A percentile compares a stretch with the other conserved stretches of the same genome.
Evolutionary conservation across 2,113 vertebrate species (phyloP).

Genomic region (Austrofundulus limnaeus): DNA sequence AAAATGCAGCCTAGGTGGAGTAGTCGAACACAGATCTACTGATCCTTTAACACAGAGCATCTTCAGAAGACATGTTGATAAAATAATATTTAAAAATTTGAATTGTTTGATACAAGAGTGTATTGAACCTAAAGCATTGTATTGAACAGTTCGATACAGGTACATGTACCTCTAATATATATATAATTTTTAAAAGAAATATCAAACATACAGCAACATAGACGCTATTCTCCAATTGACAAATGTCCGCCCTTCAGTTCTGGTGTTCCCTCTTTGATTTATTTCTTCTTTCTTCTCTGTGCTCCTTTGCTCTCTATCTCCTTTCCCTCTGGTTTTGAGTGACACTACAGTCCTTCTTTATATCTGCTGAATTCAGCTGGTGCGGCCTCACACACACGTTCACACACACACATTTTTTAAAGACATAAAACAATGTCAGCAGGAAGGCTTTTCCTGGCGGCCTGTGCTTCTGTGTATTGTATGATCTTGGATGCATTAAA

Average conservation of each 20-base stretch:
- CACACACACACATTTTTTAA: conserved; percentile 28
- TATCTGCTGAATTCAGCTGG: conserved; percentile 74
- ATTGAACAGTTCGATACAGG: too few species aligned
- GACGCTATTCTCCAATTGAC: conserved; percentile 19
- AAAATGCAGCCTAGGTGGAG: too few species aligned
- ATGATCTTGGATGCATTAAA: conserved; percentile 63
- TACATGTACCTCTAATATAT: too few species aligned
- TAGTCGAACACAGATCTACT: too few species aligned
- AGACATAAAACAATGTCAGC: conserved; percentile 72
- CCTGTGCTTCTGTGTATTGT: conserved; percentile 49
- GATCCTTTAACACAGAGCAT: too few species aligned
- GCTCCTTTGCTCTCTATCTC: conserved; percentile 7
- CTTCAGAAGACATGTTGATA: too few species aligned
- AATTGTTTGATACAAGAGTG: too few species aligned
- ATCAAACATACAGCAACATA: not conserved
- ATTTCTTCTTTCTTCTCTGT: conserved; percentile 33
- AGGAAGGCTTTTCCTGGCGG: conserved; percentile 53
- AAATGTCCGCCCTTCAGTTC: conserved; percentile 30
- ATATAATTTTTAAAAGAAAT: not conserved
- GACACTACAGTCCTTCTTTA: conserved; percentile 53
- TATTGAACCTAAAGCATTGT: too few species aligned
- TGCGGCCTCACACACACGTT: conserved; percentile 32
- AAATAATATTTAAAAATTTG: too few species aligned
- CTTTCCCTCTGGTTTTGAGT: conserved; percentile 53
- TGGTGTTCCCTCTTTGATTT: conserved; percentile 38